Conservation (phyloP, 2,888 invertebrate species). For the Cantharis flavilabris region DNA sequence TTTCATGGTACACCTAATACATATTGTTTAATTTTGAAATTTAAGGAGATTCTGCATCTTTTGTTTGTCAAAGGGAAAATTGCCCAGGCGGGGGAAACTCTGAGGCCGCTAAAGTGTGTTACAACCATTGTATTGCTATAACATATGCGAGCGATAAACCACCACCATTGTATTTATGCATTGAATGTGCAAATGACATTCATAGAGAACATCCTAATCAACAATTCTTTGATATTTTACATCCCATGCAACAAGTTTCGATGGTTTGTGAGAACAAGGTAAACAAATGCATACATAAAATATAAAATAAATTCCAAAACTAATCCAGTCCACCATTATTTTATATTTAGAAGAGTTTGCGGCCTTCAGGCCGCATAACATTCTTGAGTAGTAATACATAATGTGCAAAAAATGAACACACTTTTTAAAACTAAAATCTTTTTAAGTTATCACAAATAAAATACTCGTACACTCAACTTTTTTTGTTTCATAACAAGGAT, state of each 20-base stretch:
- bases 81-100: conserved; percentile 87
- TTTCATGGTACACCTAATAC: neutral
- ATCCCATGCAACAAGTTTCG: conserved; percentile 93
- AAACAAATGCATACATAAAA: neutral
- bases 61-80: conserved; percentile 88
- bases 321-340: too few relatives aligned
- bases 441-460: too few relatives aligned
- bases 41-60: conserved; percentile 74
- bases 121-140: conserved; percentile 89
- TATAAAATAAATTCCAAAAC: neutral
- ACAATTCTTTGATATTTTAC: conserved; percentile 83
- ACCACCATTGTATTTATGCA: conserved; percentile 93
- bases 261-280: conserved; percentile 96
- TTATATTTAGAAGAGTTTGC: too few relatives aligned
- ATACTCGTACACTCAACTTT: too few relatives aligned
- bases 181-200: conserved; percentile 93
- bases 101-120: conserved; percentile 91
- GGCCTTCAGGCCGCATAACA: too few relatives aligned
- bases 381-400: too few relatives aligned
- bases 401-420: too few relatives aligned
- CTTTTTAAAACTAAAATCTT: too few relatives aligned
- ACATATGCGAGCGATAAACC: conserved; percentile 85
- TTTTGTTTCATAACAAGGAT: too few relatives aligned
- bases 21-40: conserved; percentile 1
- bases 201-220: conserved; percentile 86